Base-by-base conservation (phyloP, 2,113 vertebrate genomes). In the Puntigrus tetrazona region DNA sequence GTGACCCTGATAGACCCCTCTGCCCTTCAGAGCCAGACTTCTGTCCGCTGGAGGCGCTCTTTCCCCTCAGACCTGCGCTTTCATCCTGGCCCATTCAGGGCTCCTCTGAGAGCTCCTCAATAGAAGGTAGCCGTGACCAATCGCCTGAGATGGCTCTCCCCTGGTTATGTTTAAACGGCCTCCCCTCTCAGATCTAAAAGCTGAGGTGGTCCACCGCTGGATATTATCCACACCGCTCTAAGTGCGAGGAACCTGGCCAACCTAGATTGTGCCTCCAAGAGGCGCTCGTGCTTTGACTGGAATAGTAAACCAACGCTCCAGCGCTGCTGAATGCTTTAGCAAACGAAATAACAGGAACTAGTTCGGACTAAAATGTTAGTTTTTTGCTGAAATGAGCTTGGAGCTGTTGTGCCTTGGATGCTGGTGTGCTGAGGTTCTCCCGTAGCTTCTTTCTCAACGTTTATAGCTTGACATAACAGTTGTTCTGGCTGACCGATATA, bases 141-240 rank as follows among this genome's bases (percentile, higher is more conserved):
- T 85, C 55, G 41, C 45, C 72, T 25, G 22, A 78, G 72, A 78
- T 81, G n/a, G 31, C 36, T 45, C 63, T 85, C 41, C 57, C 79
- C 59, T 63, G 72, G 59, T 41, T 29, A 36, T 61, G 70, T 77
- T n/a, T 85, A 79, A 87, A 85, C 67, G 84, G 43, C 83, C 61
- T 75, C 63, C 31, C 73, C 80, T 83, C 7, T 65, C 36, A 41
- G n/a, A 25, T 20, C 25, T 22, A 55, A 38, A 52, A 45, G 65
- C 81, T 50, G 55, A 84, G 75, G 81, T 55, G 72, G 55, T 76
- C 72, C 41, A 67, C 79, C 29, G 45, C 45, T 22, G 81, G 61
- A 25, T 70, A 73, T 85, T 78, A 84, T 84, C 73, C 57, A 67
- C 78, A 29, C 70, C 34, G 38, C 50, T 63, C 16, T 29, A 34